Percentiles rank a stretch among this genome's conserved stretches.
phyloP scores from a whole-genome alignment of 2,113 vertebrate species.

The Leucopsar rothschildi region DNA sequence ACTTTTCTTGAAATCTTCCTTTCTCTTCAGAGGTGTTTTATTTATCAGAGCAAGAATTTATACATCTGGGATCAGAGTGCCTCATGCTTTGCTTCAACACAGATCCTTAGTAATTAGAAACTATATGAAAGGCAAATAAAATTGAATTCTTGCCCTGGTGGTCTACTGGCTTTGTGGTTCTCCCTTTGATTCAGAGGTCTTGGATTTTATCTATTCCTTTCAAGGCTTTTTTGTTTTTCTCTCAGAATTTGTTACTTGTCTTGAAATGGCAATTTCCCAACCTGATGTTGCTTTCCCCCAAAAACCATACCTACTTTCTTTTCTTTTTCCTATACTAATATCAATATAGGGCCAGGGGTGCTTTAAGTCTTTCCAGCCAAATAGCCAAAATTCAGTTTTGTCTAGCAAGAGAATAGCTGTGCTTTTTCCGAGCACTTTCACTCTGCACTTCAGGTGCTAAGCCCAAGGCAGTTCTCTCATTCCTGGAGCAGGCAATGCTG shows the following conservation, averaged over 20 bases:
- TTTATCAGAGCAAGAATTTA: conserved; percentile 15
- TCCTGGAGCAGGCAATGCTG: neutral
- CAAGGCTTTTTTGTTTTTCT: neutral
- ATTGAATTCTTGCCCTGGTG: conserved; percentile 4
- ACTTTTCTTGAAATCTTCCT: neutral
- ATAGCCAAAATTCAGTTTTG: neutral
- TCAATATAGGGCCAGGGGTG: neutral
- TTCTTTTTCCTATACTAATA: neutral
- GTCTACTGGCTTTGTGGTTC: neutral
- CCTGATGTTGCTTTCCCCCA: fast-evolving
- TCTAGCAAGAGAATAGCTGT: neutral
- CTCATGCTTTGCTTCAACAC: neutral
- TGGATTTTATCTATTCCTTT: neutral
- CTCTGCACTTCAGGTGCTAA: neutral
- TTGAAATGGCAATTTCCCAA: neutral
- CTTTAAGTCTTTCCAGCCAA: neutral
- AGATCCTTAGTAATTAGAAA: neutral
- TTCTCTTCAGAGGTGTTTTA: neutral
- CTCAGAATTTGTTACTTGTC: neutral
- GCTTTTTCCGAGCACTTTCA: neutral
- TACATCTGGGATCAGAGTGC: neutral
- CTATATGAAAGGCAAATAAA: neutral
- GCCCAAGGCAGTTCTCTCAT: neutral
- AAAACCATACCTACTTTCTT: neutral
- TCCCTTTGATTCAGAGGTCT: neutral